Percentiles rank a stretch among this genome's conserved stretches.
These are phyloP conservation scores for Caenorhabditis parvicauda DNA, from an alignment of 2,888 invertebrate species.

Conservation along the genomic window DNA sequence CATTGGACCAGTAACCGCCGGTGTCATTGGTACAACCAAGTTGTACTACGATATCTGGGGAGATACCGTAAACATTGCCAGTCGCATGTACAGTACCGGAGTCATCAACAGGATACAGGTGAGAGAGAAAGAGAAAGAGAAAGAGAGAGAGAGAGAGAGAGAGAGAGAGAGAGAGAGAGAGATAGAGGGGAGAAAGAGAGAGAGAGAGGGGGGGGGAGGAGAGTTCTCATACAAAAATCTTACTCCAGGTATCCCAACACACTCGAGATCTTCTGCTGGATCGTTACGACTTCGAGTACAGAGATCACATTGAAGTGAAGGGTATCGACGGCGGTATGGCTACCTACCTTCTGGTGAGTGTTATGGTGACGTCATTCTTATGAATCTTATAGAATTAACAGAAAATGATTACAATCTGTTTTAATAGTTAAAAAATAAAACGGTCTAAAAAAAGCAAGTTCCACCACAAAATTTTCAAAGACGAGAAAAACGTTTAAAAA, in stretches of 20 bases:
- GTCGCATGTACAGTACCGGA: slow-evolving; percentile 94
- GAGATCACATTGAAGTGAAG: slow-evolving; percentile 91
- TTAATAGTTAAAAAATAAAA: background rate
- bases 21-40: slow-evolving; percentile 87
- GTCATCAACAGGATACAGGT: slow-evolving; percentile 76
- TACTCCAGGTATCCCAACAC: slow-evolving; percentile 53
- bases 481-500: background rate
- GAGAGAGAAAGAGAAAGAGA: slow-evolving; percentile 1
- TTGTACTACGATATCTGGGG: slow-evolving; percentile 97
- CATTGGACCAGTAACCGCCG: slow-evolving; percentile 88
- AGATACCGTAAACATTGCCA: slow-evolving; percentile 94
- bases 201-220: background rate
- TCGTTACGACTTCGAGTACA: slow-evolving; percentile 82
- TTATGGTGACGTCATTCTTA: too few species aligned
- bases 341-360: slow-evolving; percentile 56
- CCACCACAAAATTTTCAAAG: too few species aligned
- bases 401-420: background rate
- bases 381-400: background rate
- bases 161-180: too few species aligned
- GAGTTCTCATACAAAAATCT: background rate
- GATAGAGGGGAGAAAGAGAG: slow-evolving; percentile 3
- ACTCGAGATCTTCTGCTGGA: slow-evolving; percentile 68
- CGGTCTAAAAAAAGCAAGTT: background rate
- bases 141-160: background rate
- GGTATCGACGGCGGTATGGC: slow-evolving; percentile 71